Evolutionary conservation across 2,797 vertebrate species (phyloP), one percentile per base, ranked within the genome.

Genomic region (Echeneis naucrates): DNA sequence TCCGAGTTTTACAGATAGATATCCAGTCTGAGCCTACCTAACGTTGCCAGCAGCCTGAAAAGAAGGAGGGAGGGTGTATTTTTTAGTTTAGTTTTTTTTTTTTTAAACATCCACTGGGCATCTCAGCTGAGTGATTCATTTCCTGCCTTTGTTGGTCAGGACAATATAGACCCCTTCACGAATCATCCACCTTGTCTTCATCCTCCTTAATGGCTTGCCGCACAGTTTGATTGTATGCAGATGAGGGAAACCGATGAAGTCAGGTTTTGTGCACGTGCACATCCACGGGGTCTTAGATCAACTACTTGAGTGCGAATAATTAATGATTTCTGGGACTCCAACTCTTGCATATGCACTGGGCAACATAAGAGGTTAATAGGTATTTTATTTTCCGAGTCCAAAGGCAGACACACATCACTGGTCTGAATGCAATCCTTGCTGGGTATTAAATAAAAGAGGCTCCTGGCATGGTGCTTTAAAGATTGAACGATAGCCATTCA

Each of bases 161-260:
- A 82, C 80, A 78, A 77, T 54, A 75, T 44, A 63, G 57, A 81
- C 48, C 69, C 60, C 62, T 82, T 86, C 78, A 77, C 78, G 81
- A 82, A 81, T 79, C 72, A 65, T 48, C 56, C 50, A 52, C 76
- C 71, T 72, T 61, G 68, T 84, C 88, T 63, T 72, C 68, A 17
- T 82, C 67, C 70, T 58, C 63, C 40, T 86, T 80, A 87, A 91
- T 87, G 91, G 86, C 83, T 84, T 82, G 33, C 83, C 83, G 87
- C 89, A 86, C 87, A 63, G 58, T 90, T 87, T 92, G 91, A 94
- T 93, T 94, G 85, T 88, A 92, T 92, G 92, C 80, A 93, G 90
- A 94, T 93, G 89, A 94, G 83, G 59, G 53, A 65, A 75, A 69
- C 75, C 89, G 80, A 88, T 86, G 75, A 90, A 86, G 84, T 88